Conservation (phyloP, 1,140 invertebrate species). For the Drosophila ananassae region DNA sequence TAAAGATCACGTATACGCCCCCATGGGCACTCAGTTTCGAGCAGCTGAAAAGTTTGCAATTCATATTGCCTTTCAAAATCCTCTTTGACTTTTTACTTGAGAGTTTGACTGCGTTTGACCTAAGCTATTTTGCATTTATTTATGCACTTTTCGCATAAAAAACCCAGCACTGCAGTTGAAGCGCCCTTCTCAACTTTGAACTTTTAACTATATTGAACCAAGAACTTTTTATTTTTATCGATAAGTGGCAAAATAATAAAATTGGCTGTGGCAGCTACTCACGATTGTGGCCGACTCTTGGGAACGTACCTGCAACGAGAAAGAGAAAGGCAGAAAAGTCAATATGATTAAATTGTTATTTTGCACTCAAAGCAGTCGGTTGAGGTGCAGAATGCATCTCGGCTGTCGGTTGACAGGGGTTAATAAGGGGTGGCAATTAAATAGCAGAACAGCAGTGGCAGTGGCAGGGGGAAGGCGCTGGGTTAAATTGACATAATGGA, state of each 20-base stretch:
- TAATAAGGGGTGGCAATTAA: constrained; percentile 40
- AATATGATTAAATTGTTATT: constrained; percentile 51
- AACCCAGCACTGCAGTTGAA: constrained; percentile 34
- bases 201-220: constrained; percentile 34
- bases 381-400: too few relatives aligned
- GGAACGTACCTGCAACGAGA: constrained; percentile 74
- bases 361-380: background rate
- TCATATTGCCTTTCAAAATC: constrained; percentile 31
- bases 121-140: constrained; percentile 26
- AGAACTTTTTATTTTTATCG: constrained; percentile 55
- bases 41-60: constrained; percentile 16
- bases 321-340: constrained; percentile 23
- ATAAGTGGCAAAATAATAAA: constrained; percentile 69
- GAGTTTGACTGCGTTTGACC: background rate
- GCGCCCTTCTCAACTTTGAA: constrained; percentile 50
- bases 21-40: background rate
- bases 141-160: constrained; percentile 3
- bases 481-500: constrained; percentile 50
- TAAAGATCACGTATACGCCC: constrained; percentile 57
- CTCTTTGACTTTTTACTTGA: background rate
- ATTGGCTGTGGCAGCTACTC: constrained; percentile 63
- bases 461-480: constrained; percentile 9
- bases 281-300: constrained; percentile 65
- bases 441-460: constrained; percentile 3
- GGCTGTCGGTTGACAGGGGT: constrained; percentile 4